Evolutionary conservation across 2,888 invertebrate genomes (phyloP), one percentile per base, ranked within the genome.

Genomic region (Aporophyla nigra): DNA sequence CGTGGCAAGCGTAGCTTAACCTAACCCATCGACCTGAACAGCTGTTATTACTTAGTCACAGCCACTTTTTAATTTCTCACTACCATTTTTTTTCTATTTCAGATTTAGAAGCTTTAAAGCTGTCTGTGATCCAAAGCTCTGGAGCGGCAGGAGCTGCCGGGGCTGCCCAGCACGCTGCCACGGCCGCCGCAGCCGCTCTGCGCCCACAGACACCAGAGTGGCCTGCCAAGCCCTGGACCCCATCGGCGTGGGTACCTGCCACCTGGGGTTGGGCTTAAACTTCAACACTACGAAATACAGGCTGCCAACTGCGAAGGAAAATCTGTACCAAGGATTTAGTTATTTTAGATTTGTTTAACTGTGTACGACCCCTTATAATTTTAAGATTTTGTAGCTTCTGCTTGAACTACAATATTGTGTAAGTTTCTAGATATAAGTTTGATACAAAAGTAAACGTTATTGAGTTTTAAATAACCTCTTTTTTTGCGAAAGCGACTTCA

Each of bases 111-210:
- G 97, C 97, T 0, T 92, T 97, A 58, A 97, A 97, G 89, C 93
- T 97, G 67, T 97, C 97, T 12, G 97, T 97, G 72, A 95, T 97
- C 51, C 97, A 97, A 69, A 97, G 97, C 71, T 97, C 97, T 0
- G 97, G 97, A 3, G 96, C 96, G 0, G 96, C 96, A 0, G 96
- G 97, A 3, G 96, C 96, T 0, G 96, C 96, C 0, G 95, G 97
- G 0, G 97, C 97, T 0, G 97, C 97, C 0, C 97, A 97, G 85
- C 97, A 97, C 87, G 95, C 97, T 0, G 97, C 97, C 4, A 96
- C 97, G 1, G 97, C 97, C 1, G 97, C 97, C 66, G 97, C 97
- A 9, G 97, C 97, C 0, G 97, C 97, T 0, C 93, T 97, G 1
- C 95, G 91, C 24, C 96, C 95, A 66, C 94, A 91, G 1, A 85